Base-by-base conservation (phyloP, 2,113 vertebrate species). In the Anser brachyrhynchus region DNA sequence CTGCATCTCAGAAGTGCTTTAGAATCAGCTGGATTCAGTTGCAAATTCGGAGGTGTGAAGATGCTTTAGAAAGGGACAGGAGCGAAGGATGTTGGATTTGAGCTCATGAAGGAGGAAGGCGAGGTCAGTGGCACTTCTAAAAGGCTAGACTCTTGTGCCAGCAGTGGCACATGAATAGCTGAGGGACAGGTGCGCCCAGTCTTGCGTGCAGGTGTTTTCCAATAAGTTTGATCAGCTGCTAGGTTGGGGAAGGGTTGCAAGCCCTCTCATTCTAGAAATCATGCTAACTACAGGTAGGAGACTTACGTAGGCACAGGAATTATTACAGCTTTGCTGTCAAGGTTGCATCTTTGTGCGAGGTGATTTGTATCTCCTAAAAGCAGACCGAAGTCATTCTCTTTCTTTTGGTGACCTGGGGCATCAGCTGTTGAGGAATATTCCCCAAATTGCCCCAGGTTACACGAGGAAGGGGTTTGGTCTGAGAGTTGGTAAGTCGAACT, bases 361-460 rank as follows among this genome's bases (percentile, higher is more conserved):
- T 46, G 12, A 57, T 61, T 80, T 75, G 35, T 92, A 46, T 20
- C 52, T 93, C 23, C 65, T 89, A 10, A 91, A 75, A 75, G 43
- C 57, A 67, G 43, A 17, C 17, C 46, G 57, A 41, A 0, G 0
- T 46, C 71, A 4, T 4, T 64, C 31, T 57, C 9, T 2, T 10
- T 41, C 44, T 69, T 72, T 70, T 71, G 10, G 33, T 84, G 59
- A 52, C 13, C 89, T 62, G 67, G 25, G 65, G 8, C 77, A 26
- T 73, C 2, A 74, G 57, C n/a, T 87, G 19, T 44, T 87, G 81
- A 71, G 41, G 21, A 87, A 31, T 19, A 7, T 62, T 87, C 28
- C 74, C 61, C 19, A 2, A 67, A 71, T 81, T 87, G 23, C 65
- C 10, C 0, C 31, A 43, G 31, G 43, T 84, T 81, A 6, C 20